A percentile compares a stretch with the other conserved stretches of the same genome.
These are phyloP conservation scores for Eupithecia abbreviata DNA, from an alignment of 2,888 invertebrate species.

Conservation along the genomic window DNA sequence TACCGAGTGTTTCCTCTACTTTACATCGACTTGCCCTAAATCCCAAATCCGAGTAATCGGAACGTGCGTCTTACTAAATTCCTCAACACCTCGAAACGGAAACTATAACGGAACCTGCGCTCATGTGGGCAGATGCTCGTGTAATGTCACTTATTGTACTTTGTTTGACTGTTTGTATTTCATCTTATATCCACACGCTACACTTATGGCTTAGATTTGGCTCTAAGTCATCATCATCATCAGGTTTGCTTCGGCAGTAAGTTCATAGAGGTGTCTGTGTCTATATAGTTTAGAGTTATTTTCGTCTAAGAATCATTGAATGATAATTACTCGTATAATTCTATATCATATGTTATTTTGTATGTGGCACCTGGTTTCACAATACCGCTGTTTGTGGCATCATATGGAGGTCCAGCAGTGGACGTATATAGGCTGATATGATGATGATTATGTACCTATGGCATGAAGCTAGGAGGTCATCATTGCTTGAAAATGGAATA, in stretches of 20 bases:
- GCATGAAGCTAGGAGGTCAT: background rate
- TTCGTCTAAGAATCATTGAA: background rate
- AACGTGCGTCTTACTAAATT: constrained; percentile 42
- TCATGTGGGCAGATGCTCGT: constrained; percentile 47
- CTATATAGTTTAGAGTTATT: background rate
- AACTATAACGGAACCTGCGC: constrained; percentile 48
- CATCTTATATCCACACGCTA: constrained; percentile 3
- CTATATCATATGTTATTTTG: too few relatives aligned
- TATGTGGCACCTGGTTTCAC: too few relatives aligned
- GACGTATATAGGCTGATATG: too few relatives aligned
- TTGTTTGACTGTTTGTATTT: constrained; percentile 28
- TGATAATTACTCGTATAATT: too few relatives aligned
- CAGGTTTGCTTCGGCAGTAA: background rate
- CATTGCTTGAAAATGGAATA: background rate
- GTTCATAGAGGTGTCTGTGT: background rate
- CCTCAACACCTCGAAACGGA: constrained; percentile 39
- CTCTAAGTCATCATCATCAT: background rate
- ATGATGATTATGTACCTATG: too few relatives aligned
- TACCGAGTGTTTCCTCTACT: background rate
- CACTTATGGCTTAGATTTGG: background rate
- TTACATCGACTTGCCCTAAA: constrained; percentile 24
- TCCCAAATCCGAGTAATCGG: constrained; percentile 34
- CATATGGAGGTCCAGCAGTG: too few relatives aligned
- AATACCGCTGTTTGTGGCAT: too few relatives aligned
- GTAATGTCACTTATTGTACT: constrained; percentile 7